Evolutionary conservation across 2,797 vertebrate species (phyloP).

Genomic region (Oophaga sylvatica): DNA sequence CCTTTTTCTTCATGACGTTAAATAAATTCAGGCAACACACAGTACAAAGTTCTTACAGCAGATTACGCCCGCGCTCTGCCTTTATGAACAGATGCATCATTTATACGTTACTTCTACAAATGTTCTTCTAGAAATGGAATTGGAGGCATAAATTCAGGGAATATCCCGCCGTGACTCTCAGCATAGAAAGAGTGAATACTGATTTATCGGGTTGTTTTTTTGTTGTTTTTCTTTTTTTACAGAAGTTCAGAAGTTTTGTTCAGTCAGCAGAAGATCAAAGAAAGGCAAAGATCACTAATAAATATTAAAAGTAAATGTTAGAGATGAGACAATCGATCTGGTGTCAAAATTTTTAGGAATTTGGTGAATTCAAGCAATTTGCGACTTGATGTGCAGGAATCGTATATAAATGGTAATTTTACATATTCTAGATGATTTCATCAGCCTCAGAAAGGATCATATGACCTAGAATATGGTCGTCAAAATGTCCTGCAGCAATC

Average conservation of each 20-base stretch:
- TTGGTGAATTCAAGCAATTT: too few relatives aligned
- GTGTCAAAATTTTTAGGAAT: too few relatives aligned
- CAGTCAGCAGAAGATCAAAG: background rate
- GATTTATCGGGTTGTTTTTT: background rate
- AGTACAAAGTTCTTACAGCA: conserved; percentile 13
- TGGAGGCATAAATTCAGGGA: background rate
- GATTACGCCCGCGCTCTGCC: background rate
- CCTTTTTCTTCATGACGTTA: background rate
- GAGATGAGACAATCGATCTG: too few relatives aligned
- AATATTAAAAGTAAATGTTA: background rate
- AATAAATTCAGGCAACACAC: background rate
- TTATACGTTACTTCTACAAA: conserved; percentile 23
- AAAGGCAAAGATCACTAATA: background rate
- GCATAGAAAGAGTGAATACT: too few relatives aligned
- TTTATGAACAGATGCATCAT: conserved; percentile 13
- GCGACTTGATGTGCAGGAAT: too few relatives aligned
- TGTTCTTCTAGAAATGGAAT: background rate
- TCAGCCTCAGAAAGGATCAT: too few relatives aligned
- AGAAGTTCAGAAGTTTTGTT: background rate
- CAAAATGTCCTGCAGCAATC: too few relatives aligned
- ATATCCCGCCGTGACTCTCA: background rate
- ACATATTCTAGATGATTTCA: too few relatives aligned
- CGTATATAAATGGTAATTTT: too few relatives aligned
- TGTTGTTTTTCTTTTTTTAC: background rate
- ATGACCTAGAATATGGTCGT: too few relatives aligned